These are phyloP conservation scores for Antheraea pernyi DNA, from an alignment of 1,140 invertebrate species.

Conservation along the genomic window DNA sequence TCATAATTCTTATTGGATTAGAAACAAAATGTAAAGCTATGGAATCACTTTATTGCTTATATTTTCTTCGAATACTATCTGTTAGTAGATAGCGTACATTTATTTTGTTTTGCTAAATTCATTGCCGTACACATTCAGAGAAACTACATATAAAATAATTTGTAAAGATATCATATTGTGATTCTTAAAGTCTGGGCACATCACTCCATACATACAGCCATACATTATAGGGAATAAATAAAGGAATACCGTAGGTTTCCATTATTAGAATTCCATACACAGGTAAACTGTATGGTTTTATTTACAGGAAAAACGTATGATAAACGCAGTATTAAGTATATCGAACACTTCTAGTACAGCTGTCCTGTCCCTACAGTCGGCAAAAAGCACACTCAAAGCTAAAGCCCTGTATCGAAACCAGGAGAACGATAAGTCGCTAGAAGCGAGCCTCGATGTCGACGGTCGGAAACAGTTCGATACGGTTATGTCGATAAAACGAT, in stretches of 20 bases:
- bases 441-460: constrained; percentile 84
- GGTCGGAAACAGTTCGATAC: constrained; percentile 85
- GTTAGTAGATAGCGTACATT: background rate
- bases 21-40: background rate
- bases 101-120: background rate
- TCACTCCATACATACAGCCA: no score
- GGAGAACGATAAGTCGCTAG: constrained; percentile 82
- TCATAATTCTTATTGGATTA: background rate
- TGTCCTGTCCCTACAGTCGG: constrained; percentile 81
- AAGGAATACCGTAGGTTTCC: no score
- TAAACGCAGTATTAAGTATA: constrained; percentile 58
- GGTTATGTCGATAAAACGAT: constrained; percentile 67
- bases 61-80: background rate
- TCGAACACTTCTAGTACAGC: constrained; percentile 63
- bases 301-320: constrained; percentile 70
- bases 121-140: background rate
- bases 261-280: no score
- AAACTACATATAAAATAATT: no score
- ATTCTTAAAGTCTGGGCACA: no score
- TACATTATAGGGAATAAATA: background rate
- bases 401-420: constrained; percentile 83
- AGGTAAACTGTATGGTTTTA: background rate
- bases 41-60: background rate
- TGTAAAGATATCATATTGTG: no score
- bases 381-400: constrained; percentile 82